A percentile compares a stretch with the other conserved stretches of the same genome.
Conservation (phyloP, 2,113 vertebrate genomes). For the Sturnus vulgaris region DNA sequence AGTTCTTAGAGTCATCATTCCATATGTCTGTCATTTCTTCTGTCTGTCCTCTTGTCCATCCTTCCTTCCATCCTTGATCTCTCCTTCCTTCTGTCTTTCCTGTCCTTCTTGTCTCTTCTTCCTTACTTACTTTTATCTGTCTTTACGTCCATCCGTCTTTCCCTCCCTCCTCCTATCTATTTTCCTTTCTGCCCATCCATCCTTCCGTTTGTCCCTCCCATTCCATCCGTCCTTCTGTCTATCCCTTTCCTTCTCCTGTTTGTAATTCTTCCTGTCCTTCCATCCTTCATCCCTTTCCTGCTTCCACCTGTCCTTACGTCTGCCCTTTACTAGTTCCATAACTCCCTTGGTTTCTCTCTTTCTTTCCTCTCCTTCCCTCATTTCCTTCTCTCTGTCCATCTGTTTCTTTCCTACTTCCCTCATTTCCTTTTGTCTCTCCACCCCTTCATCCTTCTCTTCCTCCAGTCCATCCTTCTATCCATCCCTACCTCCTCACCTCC, state of each 20-base stretch:
- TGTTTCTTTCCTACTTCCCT: not conserved
- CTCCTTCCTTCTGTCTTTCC: not conserved
- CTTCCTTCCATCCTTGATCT: not conserved
- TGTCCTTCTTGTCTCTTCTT: not conserved
- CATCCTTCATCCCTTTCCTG: not conserved
- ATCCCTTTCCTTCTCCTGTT: not conserved
- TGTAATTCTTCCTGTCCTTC: not conserved
- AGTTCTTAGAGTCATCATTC: fast-evolving
- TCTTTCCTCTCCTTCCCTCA: not conserved
- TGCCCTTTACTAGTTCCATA: not conserved
- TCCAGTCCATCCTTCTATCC: not conserved
- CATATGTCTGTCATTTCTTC: not conserved
- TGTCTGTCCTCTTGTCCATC: not conserved
- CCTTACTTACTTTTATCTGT: not conserved
- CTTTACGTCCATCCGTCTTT: not conserved
- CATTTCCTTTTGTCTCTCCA: not conserved
- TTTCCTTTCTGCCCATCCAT: not conserved
- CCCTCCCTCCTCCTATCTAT: not conserved
- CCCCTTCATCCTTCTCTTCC: not conserved
- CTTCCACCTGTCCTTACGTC: not conserved
- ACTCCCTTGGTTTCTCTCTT: not conserved
- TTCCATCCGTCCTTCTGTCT: not conserved
- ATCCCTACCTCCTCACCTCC: not conserved
- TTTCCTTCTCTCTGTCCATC: not conserved
- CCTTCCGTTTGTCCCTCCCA: not conserved